Evolutionary conservation across 2,797 vertebrate genomes (phyloP).

Genomic region (Myiotriccus ornatus): DNA sequence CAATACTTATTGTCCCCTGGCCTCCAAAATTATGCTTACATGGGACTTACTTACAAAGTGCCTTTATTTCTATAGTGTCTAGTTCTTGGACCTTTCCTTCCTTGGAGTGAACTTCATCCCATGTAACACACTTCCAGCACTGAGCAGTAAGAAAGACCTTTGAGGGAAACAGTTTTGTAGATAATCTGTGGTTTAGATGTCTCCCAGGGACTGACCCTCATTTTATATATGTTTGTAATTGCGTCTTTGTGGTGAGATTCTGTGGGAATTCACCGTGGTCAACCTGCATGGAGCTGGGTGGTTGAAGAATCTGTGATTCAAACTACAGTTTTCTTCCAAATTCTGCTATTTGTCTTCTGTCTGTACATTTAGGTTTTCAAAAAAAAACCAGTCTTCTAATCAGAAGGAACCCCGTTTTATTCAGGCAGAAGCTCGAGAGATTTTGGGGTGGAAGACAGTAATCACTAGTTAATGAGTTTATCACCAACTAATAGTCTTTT

Average conservation of each 20-base stretch:
- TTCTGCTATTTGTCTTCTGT: background rate
- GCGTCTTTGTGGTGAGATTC: background rate
- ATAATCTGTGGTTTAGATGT: background rate
- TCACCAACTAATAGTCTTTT: background rate
- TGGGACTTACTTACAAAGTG: background rate
- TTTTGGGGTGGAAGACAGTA: background rate
- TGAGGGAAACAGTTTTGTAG: background rate
- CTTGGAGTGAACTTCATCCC: background rate
- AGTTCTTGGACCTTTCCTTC: background rate
- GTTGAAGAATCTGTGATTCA: background rate
- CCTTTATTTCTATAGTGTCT: background rate
- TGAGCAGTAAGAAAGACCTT: background rate
- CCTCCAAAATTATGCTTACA: background rate
- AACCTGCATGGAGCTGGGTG: background rate
- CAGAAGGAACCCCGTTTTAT: background rate
- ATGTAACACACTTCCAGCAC: background rate
- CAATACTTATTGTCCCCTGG: background rate
- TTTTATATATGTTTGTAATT: background rate
- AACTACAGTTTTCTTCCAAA: background rate
- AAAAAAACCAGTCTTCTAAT: background rate
- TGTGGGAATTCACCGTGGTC: background rate
- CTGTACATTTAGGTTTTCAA: background rate
- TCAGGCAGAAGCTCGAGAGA: background rate
- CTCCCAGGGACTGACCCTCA: background rate
- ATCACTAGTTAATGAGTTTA: background rate